Percentiles rank a stretch among this genome's conserved stretches.
These are phyloP conservation scores for Rhinolophus ferrumequinum DNA, from an alignment of 2,113 vertebrate genomes.

Conservation along the genomic window DNA sequence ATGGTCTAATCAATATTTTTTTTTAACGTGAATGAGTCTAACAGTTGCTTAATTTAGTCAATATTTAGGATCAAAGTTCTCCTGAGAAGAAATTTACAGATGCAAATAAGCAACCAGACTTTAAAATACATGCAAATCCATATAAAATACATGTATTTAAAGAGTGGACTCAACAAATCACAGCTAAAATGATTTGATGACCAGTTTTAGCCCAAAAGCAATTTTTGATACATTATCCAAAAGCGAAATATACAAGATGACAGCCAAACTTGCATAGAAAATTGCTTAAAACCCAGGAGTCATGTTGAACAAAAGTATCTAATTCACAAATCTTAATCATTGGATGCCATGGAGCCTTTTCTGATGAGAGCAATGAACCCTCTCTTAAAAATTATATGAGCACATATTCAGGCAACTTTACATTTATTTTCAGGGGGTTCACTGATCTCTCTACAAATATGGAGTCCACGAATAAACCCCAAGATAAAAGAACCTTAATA, in stretches of 20 bases:
- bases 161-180: not conserved
- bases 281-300: not conserved
- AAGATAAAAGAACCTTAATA: not conserved
- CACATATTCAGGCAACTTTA: not conserved
- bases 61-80: not conserved
- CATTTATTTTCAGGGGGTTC: not conserved
- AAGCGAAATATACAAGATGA: not conserved
- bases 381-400: not conserved
- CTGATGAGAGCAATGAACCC: not conserved
- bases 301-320: not conserved
- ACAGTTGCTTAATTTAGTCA: not conserved
- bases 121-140: not conserved
- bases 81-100: conserved; percentile 10
- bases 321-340: not conserved
- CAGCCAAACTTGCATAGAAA: not conserved
- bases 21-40: not conserved
- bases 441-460: not conserved
- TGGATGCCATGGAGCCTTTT: not conserved
- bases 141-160: conserved; percentile 3
- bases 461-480: not conserved
- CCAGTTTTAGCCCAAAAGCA: not conserved
- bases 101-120: not conserved
- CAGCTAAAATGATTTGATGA: not conserved
- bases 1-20: not conserved
- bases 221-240: not conserved